phyloP scores from a whole-genome alignment of 2,888 invertebrate genomes.

The Spilarctia lutea region DNA sequence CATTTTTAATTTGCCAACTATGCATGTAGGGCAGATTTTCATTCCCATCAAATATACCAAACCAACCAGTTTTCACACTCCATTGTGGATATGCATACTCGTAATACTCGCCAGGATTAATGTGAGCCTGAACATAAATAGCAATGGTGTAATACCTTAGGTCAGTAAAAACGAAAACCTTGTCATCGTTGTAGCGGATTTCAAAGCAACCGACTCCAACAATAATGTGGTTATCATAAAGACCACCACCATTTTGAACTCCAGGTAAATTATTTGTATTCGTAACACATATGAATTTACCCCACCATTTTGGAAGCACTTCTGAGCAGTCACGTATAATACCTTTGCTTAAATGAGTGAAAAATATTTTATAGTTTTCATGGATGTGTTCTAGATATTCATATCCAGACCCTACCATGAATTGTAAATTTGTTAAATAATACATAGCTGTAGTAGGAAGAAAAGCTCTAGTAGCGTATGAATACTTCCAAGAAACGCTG shows the following conservation, averaged over 20 bases:
- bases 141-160: background rate
- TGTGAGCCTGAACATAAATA: background rate
- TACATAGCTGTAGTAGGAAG: background rate
- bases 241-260: conserved; percentile 7
- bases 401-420: conserved; percentile 57
- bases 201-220: conserved; percentile 31
- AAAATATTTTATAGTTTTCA: conserved; percentile 64
- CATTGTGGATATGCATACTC: conserved; percentile 11
- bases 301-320: conserved; percentile 68
- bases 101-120: conserved; percentile 1
- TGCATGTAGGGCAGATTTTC: background rate
- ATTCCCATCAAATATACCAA: background rate
- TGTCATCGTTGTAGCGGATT: conserved; percentile 56
- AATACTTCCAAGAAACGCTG: background rate
- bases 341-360: background rate
- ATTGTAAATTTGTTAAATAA: conserved; percentile 27
- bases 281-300: conserved; percentile 65
- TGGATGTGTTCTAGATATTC: conserved; percentile 54
- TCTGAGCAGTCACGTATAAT: conserved; percentile 61
- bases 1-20: background rate
- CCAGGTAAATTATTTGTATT: conserved; percentile 38
- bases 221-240: conserved; percentile 18
- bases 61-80: background rate
- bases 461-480: background rate
- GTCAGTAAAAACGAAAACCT: conserved; percentile 35